phyloP scores from a whole-genome alignment of 2,888 invertebrate genomes.

The Drosophila phalerata region DNA sequence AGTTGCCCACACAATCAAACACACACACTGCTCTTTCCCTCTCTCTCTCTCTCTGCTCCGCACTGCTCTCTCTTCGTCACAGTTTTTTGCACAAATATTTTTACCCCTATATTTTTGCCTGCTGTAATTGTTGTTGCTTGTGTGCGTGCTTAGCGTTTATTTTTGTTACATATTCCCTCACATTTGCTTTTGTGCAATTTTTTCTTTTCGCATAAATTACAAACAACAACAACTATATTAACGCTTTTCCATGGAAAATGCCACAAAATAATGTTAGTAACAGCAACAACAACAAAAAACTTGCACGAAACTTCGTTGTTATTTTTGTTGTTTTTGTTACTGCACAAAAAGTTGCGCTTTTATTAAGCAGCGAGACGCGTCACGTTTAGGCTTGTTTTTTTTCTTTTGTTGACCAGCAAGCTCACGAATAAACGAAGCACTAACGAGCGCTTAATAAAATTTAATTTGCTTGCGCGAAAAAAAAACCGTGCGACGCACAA shows the following conservation, averaged over 20 bases:
- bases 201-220: constrained; percentile 67
- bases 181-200: constrained; percentile 52
- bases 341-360: constrained; percentile 27
- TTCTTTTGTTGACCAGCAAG: constrained; percentile 34
- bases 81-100: constrained; percentile 78
- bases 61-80: constrained; percentile 60
- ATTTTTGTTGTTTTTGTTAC: constrained; percentile 19
- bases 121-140: constrained; percentile 27
- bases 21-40: constrained; percentile 31
- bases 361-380: constrained; percentile 46
- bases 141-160: constrained; percentile 54
- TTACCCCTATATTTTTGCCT: constrained; percentile 29
- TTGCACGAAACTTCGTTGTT: constrained; percentile 41
- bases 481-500: constrained; percentile 50
- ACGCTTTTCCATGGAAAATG: constrained; percentile 64
- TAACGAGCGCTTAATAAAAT: constrained; percentile 46
- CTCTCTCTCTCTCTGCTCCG: background rate
- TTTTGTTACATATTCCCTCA: constrained; percentile 65
- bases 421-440: constrained; percentile 42
- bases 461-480: constrained; percentile 29
- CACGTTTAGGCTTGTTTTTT: constrained; percentile 52
- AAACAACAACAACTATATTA: constrained; percentile 60
- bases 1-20: constrained; percentile 46
- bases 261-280: constrained; percentile 45
- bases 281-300: constrained; percentile 26